phyloP scores from a whole-genome alignment of 2,797 vertebrate genomes.

The Acridotheres tristis region DNA sequence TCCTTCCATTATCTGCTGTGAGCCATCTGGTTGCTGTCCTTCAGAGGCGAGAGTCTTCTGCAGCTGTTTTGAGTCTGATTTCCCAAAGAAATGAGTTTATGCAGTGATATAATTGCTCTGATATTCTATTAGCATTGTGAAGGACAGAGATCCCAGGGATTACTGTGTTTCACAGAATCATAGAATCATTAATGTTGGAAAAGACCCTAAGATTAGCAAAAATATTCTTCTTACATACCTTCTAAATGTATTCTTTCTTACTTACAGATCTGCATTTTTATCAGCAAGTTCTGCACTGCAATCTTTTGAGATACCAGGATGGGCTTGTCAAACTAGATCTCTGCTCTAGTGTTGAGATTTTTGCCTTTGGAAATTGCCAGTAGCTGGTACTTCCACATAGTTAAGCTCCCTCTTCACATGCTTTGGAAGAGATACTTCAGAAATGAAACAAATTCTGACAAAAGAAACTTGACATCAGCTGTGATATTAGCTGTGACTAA shows the following conservation, averaged over 20 bases:
- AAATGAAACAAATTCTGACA: not conserved
- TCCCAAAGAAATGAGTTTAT: not conserved
- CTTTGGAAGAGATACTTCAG: not conserved
- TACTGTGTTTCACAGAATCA: not conserved
- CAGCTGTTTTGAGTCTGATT: conserved; percentile 13
- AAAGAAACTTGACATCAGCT: not conserved
- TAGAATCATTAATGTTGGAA: not conserved
- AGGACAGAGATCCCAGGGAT: not conserved
- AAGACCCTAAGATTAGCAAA: not conserved
- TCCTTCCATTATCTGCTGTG: conserved; percentile 20
- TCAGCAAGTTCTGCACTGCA: not conserved
- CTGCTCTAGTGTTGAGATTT: not conserved
- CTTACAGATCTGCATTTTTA: not conserved
- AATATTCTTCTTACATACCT: not conserved
- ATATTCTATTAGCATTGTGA: not conserved
- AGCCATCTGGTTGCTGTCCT: not conserved
- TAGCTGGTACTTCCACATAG: not conserved
- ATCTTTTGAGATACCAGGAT: not conserved
- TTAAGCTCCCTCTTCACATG: not conserved
- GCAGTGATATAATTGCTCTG: not conserved
- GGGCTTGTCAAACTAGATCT: not conserved
- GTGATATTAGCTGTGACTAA: not conserved
- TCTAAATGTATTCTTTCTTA: not conserved
- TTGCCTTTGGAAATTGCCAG: not conserved
- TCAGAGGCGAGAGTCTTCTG: not conserved